Evolutionary conservation across 2,888 invertebrate genomes (phyloP).

Genomic region (Oasisia sp.): DNA sequence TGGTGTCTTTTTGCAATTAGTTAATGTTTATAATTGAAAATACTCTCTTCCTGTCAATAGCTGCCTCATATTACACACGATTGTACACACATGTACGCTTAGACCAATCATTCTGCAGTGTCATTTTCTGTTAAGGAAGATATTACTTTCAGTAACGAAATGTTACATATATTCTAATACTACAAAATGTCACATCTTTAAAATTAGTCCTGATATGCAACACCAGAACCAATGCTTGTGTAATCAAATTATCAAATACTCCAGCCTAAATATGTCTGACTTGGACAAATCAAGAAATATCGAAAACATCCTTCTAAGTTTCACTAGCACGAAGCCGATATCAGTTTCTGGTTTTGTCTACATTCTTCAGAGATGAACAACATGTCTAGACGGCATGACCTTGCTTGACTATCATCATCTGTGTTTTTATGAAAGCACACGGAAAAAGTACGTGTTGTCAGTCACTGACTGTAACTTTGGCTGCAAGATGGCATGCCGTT

Average conservation of each 20-base stretch:
- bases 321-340: neutral
- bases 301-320: neutral
- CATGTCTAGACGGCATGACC: too few species aligned
- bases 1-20: too few species aligned
- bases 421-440: too few species aligned
- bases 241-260: neutral
- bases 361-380: neutral
- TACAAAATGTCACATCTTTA: neutral
- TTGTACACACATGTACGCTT: neutral
- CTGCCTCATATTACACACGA: neutral
- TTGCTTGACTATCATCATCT: too few species aligned
- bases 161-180: neutral
- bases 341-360: neutral
- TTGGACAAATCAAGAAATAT: constrained; percentile 1
- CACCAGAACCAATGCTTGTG: neutral
- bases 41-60: neutral
- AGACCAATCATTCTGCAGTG: neutral
- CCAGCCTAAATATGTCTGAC: neutral
- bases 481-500: too few species aligned
- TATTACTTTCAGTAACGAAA: neutral
- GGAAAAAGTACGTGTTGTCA: too few species aligned
- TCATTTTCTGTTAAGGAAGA: neutral
- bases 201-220: neutral
- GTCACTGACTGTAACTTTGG: too few species aligned
- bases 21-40: neutral